Evolutionary conservation across 2,888 invertebrate genomes (phyloP), one percentile per base, ranked within the genome.

Genomic region (Rotaria macrura): DNA sequence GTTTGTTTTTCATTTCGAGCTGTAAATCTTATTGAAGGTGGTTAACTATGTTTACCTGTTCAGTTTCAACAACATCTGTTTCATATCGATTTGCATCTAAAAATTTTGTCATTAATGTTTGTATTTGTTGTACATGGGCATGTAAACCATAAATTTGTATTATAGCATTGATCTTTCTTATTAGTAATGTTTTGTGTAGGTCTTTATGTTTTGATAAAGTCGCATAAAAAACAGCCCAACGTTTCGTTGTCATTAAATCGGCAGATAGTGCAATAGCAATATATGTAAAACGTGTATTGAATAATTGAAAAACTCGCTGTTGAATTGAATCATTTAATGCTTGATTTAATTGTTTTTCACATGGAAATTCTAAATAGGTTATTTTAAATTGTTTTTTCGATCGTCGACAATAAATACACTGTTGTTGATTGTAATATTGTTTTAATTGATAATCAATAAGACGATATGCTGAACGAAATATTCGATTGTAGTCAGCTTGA

Each of bases 401-500:
- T 79, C 43, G 43, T 79, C 79, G 40, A n/a, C 79, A 79, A 79
- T 79, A 40, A 40, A 79, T 43, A n/a, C 79, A 79, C 43, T 43
- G 43, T 43, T 79, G 79, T 79, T 43, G 79, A 25, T 23, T n/a
- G n/a, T 1, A n/a, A 5, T 25, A 43, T 79, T 79, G 79, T 79
- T 79, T 79, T n/a, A 79, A 43, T n/a, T 79, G 79, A 40, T n/a
- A 79, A 79, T 79, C 79, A 43, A 79, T 43, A 14, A 79, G 43
- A 43, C 79, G 79, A 79, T 40, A 79, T 25, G 25, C 14, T 43
- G 79, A 79, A 43, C 43, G n/a, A 79, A 79, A 79, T 79, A 79
- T 43, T n/a, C 79, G 79, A 79, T 79, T 43, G 34, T 79, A 79
- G n/a, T 79, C 9, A 43, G 79, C 79, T 43, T 79, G 4, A 25